Evolutionary conservation across 2,888 invertebrate species (phyloP).

Genomic region (Melinaea marsaeus): DNA sequence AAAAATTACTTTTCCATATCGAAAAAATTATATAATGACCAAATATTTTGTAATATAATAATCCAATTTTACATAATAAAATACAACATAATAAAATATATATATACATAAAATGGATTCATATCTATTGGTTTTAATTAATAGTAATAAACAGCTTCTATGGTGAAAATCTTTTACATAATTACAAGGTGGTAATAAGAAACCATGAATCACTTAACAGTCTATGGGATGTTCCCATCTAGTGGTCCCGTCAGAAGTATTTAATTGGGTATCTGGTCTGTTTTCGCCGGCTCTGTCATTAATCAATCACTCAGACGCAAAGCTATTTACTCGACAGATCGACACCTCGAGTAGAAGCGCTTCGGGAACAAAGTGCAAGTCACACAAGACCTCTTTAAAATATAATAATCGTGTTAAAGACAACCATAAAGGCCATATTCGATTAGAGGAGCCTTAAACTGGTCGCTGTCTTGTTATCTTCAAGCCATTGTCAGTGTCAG

Average conservation of each 20-base stretch:
- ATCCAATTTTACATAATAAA: too few species aligned
- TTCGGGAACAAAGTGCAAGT: slow-evolving; percentile 66
- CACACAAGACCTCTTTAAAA: slow-evolving; percentile 71
- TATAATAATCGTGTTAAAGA: slow-evolving; percentile 78
- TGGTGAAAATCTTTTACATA: slow-evolving; percentile 12
- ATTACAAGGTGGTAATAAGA: slow-evolving; percentile 30
- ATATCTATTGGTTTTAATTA: not conserved
- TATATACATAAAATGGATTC: too few species aligned
- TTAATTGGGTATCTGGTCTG: slow-evolving; percentile 71
- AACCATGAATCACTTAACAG: slow-evolving; percentile 33
- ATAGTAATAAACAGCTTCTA: not conserved
- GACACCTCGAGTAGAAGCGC: slow-evolving; percentile 60
- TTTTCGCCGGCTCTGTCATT: slow-evolving; percentile 71
- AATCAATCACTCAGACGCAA: slow-evolving; percentile 68
- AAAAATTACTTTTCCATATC: too few species aligned
- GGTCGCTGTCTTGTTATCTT: slow-evolving; percentile 70
- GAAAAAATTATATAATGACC: too few species aligned
- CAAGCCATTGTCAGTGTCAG: slow-evolving; percentile 58
- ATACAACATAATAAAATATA: too few species aligned
- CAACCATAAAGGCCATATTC: slow-evolving; percentile 74
- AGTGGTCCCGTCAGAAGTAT: slow-evolving; percentile 49
- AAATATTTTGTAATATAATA: too few species aligned
- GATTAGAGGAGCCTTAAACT: slow-evolving; percentile 71
- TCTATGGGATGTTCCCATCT: slow-evolving; percentile 45
- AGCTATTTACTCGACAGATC: slow-evolving; percentile 69